Evolutionary conservation across 1,140 invertebrate genomes (phyloP), one percentile per base, ranked within the genome.

Genomic region (Zaprionus inermis): DNA sequence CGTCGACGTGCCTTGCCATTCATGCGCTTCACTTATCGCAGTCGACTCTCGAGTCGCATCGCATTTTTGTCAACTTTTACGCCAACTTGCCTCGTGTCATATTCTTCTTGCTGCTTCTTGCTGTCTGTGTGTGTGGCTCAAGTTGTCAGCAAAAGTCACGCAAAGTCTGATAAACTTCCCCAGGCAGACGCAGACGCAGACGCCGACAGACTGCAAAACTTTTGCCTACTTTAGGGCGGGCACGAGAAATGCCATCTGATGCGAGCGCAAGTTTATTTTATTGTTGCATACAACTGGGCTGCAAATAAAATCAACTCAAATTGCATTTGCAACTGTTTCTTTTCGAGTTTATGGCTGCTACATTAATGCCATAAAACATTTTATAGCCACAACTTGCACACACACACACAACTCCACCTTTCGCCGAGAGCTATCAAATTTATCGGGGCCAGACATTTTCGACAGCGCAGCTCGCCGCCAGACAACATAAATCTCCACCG

Each of bases 101-200:
- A 74, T 85, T 46, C 75, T 34, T 18, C 12, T 12, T 49, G 16
- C 24, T 32, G 16, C n/a, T n/a, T n/a, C n/a, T n/a, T n/a, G n/a
- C n/a, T 55, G 66, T 61, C 22, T 72, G 34, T 63, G 72, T 79
- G 68, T 78, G 68, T 68, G 58, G 54, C 71, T 74, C 75, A 77
- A 77, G 69, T 79, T 81, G 84, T 89, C 85, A 89, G 81, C 84
- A 78, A 72, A 78, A 84, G 84, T 89, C 84, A 90, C 78, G 78
- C 72, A 81, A 80, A 89, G 84, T 83, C 84, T 90, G 84, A 89
- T 79, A 89, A 89, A 89, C 85, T 89, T 90, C 69, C 78, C 28
- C 56, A 44, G 63, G 72, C 81, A 81, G 81, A 71, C 74, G 49
- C 38, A 84, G 70, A 49, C 18, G 10, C 24, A 28, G 24, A 24